Evolutionary conservation across 2,888 invertebrate species (phyloP).

Genomic region (Drosophila aldrichi): DNA sequence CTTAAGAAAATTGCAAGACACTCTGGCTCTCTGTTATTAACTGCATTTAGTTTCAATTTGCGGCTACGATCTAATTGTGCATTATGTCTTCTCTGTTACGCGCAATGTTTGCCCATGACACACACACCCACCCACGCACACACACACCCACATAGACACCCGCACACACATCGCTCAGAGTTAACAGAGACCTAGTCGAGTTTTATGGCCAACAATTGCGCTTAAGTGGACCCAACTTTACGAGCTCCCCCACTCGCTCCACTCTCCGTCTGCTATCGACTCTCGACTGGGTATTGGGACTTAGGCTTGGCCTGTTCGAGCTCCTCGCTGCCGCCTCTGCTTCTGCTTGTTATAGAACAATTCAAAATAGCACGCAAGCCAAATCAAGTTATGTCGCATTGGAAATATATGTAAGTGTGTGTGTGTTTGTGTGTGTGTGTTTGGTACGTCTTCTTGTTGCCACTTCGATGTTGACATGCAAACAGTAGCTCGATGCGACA

Average conservation of each 20-base stretch:
- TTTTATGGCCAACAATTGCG: slow-evolving; percentile 79
- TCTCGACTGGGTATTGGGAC: slow-evolving; percentile 17
- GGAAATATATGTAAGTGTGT: slow-evolving; percentile 13
- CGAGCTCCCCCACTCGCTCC: slow-evolving; percentile 49
- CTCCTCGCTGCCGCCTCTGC: slow-evolving; percentile 5
- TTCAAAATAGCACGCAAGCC: slow-evolving; percentile 76
- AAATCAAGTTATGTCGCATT: slow-evolving; percentile 66
- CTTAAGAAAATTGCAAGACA: slow-evolving; percentile 33
- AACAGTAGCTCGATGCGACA: slow-evolving; percentile 46
- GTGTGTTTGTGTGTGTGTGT: slow-evolving; percentile 12
- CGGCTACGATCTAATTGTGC: slow-evolving; percentile 72
- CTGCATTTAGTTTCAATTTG: slow-evolving; percentile 79
- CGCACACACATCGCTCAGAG: slow-evolving; percentile 16
- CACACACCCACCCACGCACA: slow-evolving; percentile 6
- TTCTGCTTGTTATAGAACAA: slow-evolving; percentile 40
- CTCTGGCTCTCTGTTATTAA: slow-evolving; percentile 49
- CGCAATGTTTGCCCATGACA: slow-evolving; percentile 29
- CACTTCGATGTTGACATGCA: slow-evolving; percentile 62
- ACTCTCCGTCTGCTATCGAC: background rate
- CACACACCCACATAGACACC: background rate
- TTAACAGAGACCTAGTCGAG: slow-evolving; percentile 44
- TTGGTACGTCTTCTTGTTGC: slow-evolving; percentile 51
- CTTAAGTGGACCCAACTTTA: slow-evolving; percentile 78
- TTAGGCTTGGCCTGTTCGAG: slow-evolving; percentile 38
- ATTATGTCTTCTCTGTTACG: slow-evolving; percentile 45